Base-by-base conservation (phyloP, 2,113 vertebrate species). In the Colossoma macropomum region DNA sequence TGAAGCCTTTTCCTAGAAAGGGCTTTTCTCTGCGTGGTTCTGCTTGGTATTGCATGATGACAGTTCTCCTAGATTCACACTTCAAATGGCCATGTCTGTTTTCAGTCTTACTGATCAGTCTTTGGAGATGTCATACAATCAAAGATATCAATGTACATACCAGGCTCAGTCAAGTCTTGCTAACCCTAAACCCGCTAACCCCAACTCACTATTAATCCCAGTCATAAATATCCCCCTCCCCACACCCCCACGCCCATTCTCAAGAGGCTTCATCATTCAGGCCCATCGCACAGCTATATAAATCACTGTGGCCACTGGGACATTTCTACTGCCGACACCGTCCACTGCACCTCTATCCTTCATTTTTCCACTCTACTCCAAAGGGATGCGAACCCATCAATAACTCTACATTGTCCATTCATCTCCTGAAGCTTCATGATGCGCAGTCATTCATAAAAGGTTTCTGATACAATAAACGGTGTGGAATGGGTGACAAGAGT, bases 331-430 rank as follows among this genome's bases (percentile, higher is more conserved):
- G 21, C 56, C 19, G 52, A 27, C 30, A 32, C 30, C 9, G 10
- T 75, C 27, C 71, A 74, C 71, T 30, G 70, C n/a, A 30, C 66
- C 66, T 45, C 68, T 41, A 71, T 45, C 68, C 68, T 45, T 71
- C 68, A 71, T 45, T 1, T 23, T 41, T 71, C 68, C 25, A n/a
- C 6, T 38, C n/a, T 34, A n/a, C 41, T n/a, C 23, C 34, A 45
- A 41, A 45, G 23, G 68, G 41, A 45, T n/a, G 38, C 23, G 68
- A 41, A 25, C 0, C 66, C 68, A 45, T 71, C 68, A 45, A 71
- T 45, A 71, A 19, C 34, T 71, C 66, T 23, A 23, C 23, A 13
- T 45, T 13, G 41, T 38, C 23, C 15, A 41, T 71, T 45, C 19
- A n/a, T 71, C 34, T 71, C 17, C 21, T 15, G 2, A 41, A 2